phyloP scores from a whole-genome alignment of 2,113 vertebrate species.

The Sapayoa aenigma region DNA sequence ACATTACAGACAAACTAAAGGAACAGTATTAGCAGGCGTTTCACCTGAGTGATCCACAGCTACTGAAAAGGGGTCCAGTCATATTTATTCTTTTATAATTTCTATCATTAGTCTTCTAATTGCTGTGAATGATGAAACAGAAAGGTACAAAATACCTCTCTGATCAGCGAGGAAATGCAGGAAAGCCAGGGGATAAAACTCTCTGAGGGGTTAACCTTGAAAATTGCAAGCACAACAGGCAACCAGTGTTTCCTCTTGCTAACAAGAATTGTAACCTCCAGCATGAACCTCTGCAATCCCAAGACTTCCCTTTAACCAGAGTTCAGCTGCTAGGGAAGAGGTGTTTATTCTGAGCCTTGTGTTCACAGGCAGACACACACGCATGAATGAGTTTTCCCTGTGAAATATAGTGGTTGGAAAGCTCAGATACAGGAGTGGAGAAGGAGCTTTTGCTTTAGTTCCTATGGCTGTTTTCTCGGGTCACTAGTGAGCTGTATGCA shows the following conservation, averaged over 20 bases:
- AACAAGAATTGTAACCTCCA: background rate
- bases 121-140: conserved; percentile 9
- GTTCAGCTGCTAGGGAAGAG: background rate
- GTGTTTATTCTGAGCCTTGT: background rate
- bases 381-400: background rate
- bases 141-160: conserved; percentile 33
- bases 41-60: background rate
- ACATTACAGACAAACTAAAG: background rate
- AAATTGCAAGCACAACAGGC: background rate
- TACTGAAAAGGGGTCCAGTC: background rate
- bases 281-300: background rate
- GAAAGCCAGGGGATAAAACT: background rate
- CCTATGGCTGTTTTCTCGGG: background rate
- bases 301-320: background rate
- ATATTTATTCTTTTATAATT: conserved; percentile 3
- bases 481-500: background rate
- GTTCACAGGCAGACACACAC: background rate
- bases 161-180: background rate
- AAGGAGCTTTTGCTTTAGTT: background rate
- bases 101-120: background rate
- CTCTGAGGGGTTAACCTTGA: conserved; percentile 26
- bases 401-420: background rate
- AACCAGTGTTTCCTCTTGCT: background rate
- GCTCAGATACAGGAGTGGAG: background rate
- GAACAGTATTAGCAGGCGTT: background rate